Conservation (phyloP, 2,888 invertebrate genomes). For the Dryobota labecula region DNA sequence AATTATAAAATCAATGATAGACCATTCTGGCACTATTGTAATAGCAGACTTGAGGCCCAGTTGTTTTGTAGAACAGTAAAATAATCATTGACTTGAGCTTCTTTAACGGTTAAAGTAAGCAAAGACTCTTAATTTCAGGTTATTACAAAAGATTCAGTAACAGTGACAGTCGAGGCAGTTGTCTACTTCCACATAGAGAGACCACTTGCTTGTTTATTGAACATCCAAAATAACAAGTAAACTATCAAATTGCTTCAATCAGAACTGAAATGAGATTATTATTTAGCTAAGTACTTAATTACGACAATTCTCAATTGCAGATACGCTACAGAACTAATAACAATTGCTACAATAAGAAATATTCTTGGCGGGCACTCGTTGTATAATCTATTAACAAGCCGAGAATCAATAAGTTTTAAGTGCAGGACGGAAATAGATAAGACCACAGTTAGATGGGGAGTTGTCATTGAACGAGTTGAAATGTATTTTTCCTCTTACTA, state of each 20-base stretch:
- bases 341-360: conserved; percentile 88
- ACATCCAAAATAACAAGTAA: conserved; percentile 76
- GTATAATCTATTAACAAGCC: conserved; percentile 91
- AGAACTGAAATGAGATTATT: background rate
- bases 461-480: conserved; percentile 91
- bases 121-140: conserved; percentile 86
- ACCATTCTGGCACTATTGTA: too few relatives aligned
- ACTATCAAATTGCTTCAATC: background rate
- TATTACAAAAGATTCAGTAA: conserved; percentile 95
- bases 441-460: conserved; percentile 89
- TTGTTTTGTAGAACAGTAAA: background rate
- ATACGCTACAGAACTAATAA: conserved; percentile 82
- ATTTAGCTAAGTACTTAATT: background rate
- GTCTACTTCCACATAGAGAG: conserved; percentile 94
- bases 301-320: conserved; percentile 65
- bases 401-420: conserved; percentile 90
- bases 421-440: conserved; percentile 89
- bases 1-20: too few relatives aligned
- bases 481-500: conserved; percentile 81
- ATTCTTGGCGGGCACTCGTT: conserved; percentile 92
- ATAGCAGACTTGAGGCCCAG: too few relatives aligned
- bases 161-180: conserved; percentile 96
- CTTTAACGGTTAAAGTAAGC: background rate
- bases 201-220: conserved; percentile 92
- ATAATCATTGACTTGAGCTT: background rate